Conservation (phyloP, 2,113 vertebrate genomes). For the Meleagris gallopavo region DNA sequence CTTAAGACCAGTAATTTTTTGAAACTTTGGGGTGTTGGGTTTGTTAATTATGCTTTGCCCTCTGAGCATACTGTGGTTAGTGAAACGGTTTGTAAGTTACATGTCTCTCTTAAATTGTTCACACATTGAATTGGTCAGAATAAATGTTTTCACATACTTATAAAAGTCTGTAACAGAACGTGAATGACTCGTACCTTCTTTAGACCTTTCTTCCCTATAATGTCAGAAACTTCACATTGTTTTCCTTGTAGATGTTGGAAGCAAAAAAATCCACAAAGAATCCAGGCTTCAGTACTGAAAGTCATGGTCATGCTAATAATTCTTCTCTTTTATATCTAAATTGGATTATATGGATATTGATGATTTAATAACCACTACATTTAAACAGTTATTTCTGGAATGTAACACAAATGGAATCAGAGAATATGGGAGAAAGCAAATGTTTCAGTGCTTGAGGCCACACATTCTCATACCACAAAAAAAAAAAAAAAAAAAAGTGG, state of each 20-base stretch:
- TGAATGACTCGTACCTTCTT: neutral
- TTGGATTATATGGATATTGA: conserved; percentile 41
- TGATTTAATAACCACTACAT: conserved; percentile 37
- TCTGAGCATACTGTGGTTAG: neutral
- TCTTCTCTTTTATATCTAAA: conserved; percentile 38
- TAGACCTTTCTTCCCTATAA: neutral
- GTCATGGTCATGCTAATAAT: conserved; percentile 27
- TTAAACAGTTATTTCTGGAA: neutral
- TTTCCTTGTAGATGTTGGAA: neutral
- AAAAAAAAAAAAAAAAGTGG: too few relatives aligned
- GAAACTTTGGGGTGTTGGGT: neutral
- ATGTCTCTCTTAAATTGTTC: neutral
- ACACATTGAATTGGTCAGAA: neutral
- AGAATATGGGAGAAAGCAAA: neutral
- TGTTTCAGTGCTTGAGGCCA: neutral
- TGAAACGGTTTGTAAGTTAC: neutral
- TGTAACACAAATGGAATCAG: neutral
- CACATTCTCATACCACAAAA: neutral
- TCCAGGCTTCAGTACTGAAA: neutral
- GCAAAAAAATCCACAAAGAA: neutral
- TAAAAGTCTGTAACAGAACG: neutral
- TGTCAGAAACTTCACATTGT: neutral
- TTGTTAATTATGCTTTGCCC: neutral
- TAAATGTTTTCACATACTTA: neutral
- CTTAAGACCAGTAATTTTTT: neutral